Conservation (phyloP, 2,888 invertebrate species). For the Lingula anatina region DNA sequence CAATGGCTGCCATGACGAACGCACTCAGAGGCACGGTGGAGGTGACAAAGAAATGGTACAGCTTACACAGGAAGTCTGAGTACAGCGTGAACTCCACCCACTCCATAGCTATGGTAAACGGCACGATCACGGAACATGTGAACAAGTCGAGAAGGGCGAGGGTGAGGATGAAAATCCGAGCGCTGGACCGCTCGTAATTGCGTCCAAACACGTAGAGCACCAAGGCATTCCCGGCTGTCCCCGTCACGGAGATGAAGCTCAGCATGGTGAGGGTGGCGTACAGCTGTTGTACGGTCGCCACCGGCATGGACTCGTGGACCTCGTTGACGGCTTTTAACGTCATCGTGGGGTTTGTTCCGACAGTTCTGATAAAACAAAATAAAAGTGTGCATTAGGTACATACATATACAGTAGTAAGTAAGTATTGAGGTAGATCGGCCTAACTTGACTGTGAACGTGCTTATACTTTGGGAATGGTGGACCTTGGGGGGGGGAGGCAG, state of each 20-base stretch:
- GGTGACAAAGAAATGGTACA: conserved; percentile 38
- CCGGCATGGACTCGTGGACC: no score
- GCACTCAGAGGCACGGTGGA: conserved; percentile 39
- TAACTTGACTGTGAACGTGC: no score
- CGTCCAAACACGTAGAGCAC: conserved; percentile 43
- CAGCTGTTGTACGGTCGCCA: no score
- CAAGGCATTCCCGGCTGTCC: conserved; percentile 41
- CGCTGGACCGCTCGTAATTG: conserved; percentile 34
- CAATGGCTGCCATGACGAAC: conserved; percentile 45
- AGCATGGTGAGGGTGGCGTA: no score
- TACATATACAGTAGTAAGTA: no score
- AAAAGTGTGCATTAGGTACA: no score
- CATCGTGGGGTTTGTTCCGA: no score
- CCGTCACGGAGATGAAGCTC: conserved; percentile 31
- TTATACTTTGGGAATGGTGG: no score
- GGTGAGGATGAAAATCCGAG: conserved; percentile 43
- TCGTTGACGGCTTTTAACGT: no score
- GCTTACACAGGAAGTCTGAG: conserved; percentile 30
- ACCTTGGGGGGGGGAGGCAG: no score
- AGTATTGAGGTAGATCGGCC: no score
- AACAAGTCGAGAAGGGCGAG: conserved; percentile 32
- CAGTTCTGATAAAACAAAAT: no score
- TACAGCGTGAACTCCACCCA: conserved; percentile 20
- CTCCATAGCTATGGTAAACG: conserved; percentile 26
- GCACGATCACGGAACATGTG: conserved; percentile 33